phyloP scores from a whole-genome alignment of 2,888 invertebrate genomes.

The Horisme vitalbata region DNA sequence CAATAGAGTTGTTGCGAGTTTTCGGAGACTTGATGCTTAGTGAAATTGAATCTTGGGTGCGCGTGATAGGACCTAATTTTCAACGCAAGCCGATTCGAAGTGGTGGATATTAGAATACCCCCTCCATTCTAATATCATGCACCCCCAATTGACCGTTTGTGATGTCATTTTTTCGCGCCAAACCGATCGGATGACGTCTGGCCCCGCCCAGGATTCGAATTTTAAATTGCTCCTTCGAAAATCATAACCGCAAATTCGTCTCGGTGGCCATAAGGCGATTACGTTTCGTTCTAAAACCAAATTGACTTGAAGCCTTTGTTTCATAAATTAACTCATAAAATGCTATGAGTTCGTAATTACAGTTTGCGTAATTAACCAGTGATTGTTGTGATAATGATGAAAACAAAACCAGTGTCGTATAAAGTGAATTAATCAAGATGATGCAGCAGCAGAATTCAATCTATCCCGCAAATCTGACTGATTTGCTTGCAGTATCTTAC shows the following conservation, averaged over 20 bases:
- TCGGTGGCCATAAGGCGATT: conserved; percentile 50
- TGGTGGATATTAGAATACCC: conserved; percentile 15
- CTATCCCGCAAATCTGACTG: conserved; percentile 66
- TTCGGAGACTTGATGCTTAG: neutral
- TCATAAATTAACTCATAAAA: conserved; percentile 22
- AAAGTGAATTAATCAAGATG: conserved; percentile 45
- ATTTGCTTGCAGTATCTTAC: conserved; percentile 62
- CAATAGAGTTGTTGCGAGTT: no score
- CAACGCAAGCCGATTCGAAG: neutral
- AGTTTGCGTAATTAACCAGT: conserved; percentile 1
- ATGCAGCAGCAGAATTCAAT: conserved; percentile 63
- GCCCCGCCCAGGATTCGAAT: conserved; percentile 64
- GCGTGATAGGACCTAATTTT: neutral
- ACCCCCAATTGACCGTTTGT: conserved; percentile 73
- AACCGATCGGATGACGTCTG: conserved; percentile 63
- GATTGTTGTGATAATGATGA: conserved; percentile 26
- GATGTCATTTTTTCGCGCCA: conserved; percentile 76
- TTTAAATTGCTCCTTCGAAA: conserved; percentile 64
- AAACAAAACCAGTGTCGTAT: conserved; percentile 35
- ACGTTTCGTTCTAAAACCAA: conserved; percentile 41
- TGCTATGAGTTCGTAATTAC: no score
- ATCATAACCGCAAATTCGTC: conserved; percentile 66
- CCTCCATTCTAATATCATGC: conserved; percentile 48
- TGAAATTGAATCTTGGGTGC: neutral
- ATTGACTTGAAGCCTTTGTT: no score